These are phyloP conservation scores for Hypomesus transpacificus DNA, from an alignment of 2,113 vertebrate genomes.

Conservation along the genomic window DNA sequence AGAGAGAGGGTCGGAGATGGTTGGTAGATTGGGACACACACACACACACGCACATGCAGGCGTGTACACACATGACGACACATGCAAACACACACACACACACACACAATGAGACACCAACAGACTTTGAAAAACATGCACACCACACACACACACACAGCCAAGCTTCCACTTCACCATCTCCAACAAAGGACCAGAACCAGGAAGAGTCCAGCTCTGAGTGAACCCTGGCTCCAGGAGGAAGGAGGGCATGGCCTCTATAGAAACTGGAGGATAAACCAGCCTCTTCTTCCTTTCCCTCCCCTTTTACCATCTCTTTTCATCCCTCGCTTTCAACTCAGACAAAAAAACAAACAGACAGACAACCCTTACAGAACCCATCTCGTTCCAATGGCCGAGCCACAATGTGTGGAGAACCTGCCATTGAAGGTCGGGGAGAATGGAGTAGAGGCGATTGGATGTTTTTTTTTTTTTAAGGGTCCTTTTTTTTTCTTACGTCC, in stretches of 20 bases:
- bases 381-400: constrained; percentile 48
- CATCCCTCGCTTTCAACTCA: constrained; percentile 45
- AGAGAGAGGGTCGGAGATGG: background rate
- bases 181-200: constrained; percentile 37
- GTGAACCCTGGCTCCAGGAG: constrained; percentile 56
- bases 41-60: constrained; percentile 11
- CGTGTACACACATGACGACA: constrained; percentile 25
- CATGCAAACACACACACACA: constrained; percentile 11
- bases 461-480: constrained; percentile 8
- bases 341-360: constrained; percentile 33
- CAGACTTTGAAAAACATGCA: background rate
- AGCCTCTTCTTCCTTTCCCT: constrained; percentile 18
- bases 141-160: constrained; percentile 38
- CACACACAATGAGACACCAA: background rate
- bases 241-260: constrained; percentile 55
- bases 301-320: constrained; percentile 28
- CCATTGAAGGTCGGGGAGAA: constrained; percentile 24
- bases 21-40: constrained; percentile 2
- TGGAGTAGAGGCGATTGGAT: constrained; percentile 16
- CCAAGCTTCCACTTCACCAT: constrained; percentile 39
- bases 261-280: constrained; percentile 48
- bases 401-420: constrained; percentile 47
- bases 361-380: constrained; percentile 51
- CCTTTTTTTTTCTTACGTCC: constrained; percentile 44
- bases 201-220: constrained; percentile 39